Conservation (phyloP, 2,113 vertebrate genomes). For the Gopherus flavomarginatus region DNA sequence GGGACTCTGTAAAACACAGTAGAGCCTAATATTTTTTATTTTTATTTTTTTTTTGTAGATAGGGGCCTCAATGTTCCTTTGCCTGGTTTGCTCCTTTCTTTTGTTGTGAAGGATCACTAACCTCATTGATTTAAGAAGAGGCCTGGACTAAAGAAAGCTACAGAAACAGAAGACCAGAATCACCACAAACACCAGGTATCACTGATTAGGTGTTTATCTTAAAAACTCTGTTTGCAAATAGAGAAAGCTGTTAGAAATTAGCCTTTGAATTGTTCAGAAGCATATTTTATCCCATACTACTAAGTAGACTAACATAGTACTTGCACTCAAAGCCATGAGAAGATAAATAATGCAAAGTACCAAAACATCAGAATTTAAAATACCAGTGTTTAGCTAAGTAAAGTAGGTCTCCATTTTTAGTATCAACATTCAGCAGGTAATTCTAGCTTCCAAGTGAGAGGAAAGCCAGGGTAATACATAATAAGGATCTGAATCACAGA, state of each 20-base stretch:
- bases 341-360: neutral
- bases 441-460: neutral
- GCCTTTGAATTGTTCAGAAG: neutral
- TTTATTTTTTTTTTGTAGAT: neutral
- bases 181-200: neutral
- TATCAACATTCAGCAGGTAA: neutral
- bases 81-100: neutral
- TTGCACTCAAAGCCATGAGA: neutral
- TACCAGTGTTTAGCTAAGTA: neutral
- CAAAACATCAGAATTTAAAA: neutral
- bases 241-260: rapidly evolving
- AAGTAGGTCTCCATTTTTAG: neutral
- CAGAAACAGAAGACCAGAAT: rapidly evolving
- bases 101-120: rapidly evolving
- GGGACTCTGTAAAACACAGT: neutral
- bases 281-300: neutral
- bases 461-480: neutral
- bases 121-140: neutral
- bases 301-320: neutral
- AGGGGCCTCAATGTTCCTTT: neutral
- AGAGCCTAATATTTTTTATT: neutral
- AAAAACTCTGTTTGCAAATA: neutral
- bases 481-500: too few species aligned
- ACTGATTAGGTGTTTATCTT: neutral
- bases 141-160: neutral